Evolutionary conservation across 2,888 invertebrate genomes (phyloP), one percentile per base, ranked within the genome.

Genomic region (Folsomia candida): DNA sequence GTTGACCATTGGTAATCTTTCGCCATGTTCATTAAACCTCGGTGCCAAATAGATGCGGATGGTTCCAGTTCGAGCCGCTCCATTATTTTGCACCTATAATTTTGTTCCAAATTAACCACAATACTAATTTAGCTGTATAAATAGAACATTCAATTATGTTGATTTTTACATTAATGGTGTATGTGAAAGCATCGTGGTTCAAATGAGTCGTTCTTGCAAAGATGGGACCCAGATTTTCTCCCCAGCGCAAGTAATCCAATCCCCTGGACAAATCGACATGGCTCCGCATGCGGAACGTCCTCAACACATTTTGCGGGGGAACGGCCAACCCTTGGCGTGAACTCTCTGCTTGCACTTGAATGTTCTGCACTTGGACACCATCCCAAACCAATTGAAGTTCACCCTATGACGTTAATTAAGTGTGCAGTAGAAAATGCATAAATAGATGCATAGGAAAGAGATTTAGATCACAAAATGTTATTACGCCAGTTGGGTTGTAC

Each of bases 241-340:
- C 63, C 0, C 68, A 73, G 37, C 79, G 54, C 20, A 60, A 60
- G 54, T 93, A 93, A 84, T 93, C 93, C 81, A 94, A 86, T 0
- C 94, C 94, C 1, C 92, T 87, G 0, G 89, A 88, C 57, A 94
- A 82, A 81, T 93, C 90, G 76, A 93, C 86, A 65, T 90, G 89
- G 70, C 90, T 90, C 83, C 90, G 88, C 85, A 90, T 90, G 92
- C 92, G 93, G 83, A 88, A 89, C 0, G 92, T 92, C 72, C 58
- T 92, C 74, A 2, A 83, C 82, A n/a, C 61, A 69, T 68, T 68
- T 6, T n/a, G 28, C 24, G 51, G 76, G 4, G 18, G 20, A n/a
- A n/a, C 54, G 6, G 18, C 54, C 68, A 0, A 83, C 74, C 78
- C 87, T n/a, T 84, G 80, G 6, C 65, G 27, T 2, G 86, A 87